Conservation (phyloP, 2,888 invertebrate species). For the Drosophila meridiana region DNA sequence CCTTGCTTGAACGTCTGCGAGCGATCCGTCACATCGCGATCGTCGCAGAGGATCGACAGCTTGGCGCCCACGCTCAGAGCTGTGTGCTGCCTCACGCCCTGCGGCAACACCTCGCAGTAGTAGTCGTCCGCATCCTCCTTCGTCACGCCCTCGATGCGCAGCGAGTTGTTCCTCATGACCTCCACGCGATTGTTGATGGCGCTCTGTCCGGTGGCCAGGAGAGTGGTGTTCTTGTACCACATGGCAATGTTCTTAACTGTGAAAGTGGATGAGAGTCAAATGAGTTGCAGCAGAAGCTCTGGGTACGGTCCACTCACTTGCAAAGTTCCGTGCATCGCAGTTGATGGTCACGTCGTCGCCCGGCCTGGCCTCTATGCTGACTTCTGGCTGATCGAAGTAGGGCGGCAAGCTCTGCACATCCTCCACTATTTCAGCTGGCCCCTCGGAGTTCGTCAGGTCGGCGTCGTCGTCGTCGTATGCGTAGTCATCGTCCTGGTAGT, state of each 20-base stretch:
- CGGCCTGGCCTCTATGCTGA: slow-evolving; percentile 64
- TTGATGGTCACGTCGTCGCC: slow-evolving; percentile 77
- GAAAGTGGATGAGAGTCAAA: background rate
- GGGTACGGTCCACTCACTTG: slow-evolving; percentile 58
- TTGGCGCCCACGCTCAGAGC: slow-evolving; percentile 69
- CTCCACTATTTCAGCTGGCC: background rate
- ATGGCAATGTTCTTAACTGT: slow-evolving; percentile 78
- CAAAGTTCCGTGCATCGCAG: slow-evolving; percentile 81
- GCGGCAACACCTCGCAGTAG: slow-evolving; percentile 78
- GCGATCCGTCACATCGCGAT: slow-evolving; percentile 80
- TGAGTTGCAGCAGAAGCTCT: background rate
- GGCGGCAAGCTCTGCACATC: slow-evolving; percentile 46
- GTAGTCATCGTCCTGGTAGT: slow-evolving; percentile 66
- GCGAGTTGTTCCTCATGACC: slow-evolving; percentile 76
- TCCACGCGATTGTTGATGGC: slow-evolving; percentile 68
- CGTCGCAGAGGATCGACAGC: slow-evolving; percentile 80
- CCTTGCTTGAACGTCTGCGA: slow-evolving; percentile 82
- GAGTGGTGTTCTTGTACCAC: slow-evolving; percentile 77
- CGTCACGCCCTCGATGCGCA: slow-evolving; percentile 67
- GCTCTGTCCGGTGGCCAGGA: slow-evolving; percentile 72
- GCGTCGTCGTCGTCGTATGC: slow-evolving; percentile 63
- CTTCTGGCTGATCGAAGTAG: slow-evolving; percentile 71
- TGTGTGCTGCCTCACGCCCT: slow-evolving; percentile 69
- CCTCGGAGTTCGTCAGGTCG: slow-evolving; percentile 15
- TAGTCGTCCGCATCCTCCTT: slow-evolving; percentile 79